These are phyloP conservation scores for Stomorhina lunata DNA, from an alignment of 2,888 invertebrate species.

Conservation along the genomic window DNA sequence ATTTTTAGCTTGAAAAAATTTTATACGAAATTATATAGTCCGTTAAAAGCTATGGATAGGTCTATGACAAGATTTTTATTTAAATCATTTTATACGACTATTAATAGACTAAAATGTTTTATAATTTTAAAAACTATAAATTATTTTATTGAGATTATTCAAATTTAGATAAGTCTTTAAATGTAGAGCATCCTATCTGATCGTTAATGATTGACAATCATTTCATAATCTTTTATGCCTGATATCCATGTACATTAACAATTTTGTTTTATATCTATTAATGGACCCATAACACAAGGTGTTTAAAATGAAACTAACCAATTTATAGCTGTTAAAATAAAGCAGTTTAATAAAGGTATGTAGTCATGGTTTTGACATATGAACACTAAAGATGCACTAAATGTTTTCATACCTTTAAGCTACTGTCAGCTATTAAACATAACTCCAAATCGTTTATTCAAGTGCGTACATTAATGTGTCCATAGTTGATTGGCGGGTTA, in stretches of 20 bases:
- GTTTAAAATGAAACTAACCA: conserved; percentile 19
- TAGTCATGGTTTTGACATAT: not conserved
- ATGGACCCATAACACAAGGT: conserved; percentile 48
- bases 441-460: not conserved
- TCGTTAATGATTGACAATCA: not conserved
- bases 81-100: no score
- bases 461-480: conserved; percentile 39
- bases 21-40: no score
- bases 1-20: no score
- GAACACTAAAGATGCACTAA: not conserved
- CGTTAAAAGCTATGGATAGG: no score
- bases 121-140: no score
- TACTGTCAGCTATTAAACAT: not conserved
- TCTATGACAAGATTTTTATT: no score
- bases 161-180: not conserved
- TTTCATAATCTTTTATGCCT: not conserved
- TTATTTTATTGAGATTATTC: no score
- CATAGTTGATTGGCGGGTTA: conserved; percentile 57
- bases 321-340: not conserved
- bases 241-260: conserved; percentile 13
- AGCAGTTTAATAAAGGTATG: not conserved
- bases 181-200: not conserved
- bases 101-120: no score
- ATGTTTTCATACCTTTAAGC: not conserved
- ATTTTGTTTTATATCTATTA: conserved; percentile 34